A percentile compares a stretch with the other conserved stretches of the same genome.
phyloP scores from a whole-genome alignment of 1,140 invertebrate genomes.

The Neotoxoptera formosana region DNA sequence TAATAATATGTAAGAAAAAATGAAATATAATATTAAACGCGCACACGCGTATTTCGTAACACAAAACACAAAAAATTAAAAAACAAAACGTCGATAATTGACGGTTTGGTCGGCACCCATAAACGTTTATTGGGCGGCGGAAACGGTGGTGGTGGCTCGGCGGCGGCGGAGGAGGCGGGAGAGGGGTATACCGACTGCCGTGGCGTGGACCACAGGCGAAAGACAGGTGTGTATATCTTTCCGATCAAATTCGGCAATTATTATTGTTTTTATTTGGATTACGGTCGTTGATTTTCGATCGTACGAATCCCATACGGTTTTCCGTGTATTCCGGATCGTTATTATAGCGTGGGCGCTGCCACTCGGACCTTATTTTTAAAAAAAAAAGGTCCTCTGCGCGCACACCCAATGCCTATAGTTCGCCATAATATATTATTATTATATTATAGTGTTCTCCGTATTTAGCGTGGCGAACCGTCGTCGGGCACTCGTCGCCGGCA shows the following conservation, averaged over 20 bases:
- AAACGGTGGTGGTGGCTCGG: neutral
- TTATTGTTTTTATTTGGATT: conserved; percentile 8
- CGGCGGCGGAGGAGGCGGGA: neutral
- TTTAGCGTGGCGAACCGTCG: neutral
- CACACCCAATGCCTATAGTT: neutral
- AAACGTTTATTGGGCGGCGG: conserved; percentile 29
- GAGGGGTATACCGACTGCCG: neutral
- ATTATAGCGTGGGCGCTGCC: neutral
- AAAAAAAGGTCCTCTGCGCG: neutral
- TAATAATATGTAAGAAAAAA: neutral
- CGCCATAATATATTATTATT: neutral
- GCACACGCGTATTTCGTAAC: neutral
- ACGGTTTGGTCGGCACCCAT: conserved; percentile 18
- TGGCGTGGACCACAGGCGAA: neutral
- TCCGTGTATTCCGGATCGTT: neutral
- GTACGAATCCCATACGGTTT: neutral
- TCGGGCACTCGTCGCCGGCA: too few species aligned
- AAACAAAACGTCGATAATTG: conserved; percentile 46
- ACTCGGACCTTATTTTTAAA: neutral
- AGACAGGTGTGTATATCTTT: conserved; percentile 32
- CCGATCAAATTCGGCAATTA: conserved; percentile 24
- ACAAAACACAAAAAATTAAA: neutral
- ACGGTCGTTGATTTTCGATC: neutral
- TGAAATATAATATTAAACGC: conserved; percentile 18
- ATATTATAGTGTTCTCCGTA: neutral